A percentile compares a stretch with the other conserved stretches of the same genome.
Evolutionary conservation across 2,888 invertebrate genomes (phyloP).

Genomic region (Oscheius sp.): DNA sequence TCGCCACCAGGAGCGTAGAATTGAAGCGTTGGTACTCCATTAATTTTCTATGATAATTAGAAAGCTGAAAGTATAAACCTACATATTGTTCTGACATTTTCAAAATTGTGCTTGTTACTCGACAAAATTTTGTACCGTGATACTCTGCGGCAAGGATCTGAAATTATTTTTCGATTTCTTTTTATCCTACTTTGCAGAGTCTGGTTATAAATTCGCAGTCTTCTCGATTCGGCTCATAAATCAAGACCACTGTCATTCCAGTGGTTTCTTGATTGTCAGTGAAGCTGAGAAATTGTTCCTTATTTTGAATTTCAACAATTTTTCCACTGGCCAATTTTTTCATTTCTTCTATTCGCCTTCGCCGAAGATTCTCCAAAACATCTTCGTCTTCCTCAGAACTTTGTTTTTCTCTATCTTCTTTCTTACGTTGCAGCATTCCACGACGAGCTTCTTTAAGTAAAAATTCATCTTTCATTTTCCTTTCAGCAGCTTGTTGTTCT

Average conservation of each 20-base stretch:
- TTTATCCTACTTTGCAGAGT: conserved; percentile 32
- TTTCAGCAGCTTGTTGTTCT: conserved; percentile 37
- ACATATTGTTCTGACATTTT: conserved; percentile 49
- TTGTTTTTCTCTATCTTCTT: conserved; percentile 44
- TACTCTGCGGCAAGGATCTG: conserved; percentile 46
- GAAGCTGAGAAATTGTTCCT: conserved; percentile 47
- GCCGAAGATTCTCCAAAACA: conserved; percentile 54
- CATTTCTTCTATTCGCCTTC: conserved; percentile 54
- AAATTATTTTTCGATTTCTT: conserved; percentile 26
- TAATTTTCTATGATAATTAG: conserved; percentile 33
- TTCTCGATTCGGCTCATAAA: conserved; percentile 46
- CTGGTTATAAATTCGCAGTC: conserved; percentile 33
- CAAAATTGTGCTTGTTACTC: conserved; percentile 43
- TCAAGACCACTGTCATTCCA: conserved; percentile 39
- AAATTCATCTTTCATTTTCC: conserved; percentile 32
- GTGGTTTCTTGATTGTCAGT: conserved; percentile 36
- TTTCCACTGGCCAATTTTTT: conserved; percentile 44
- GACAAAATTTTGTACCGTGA: conserved; percentile 39
- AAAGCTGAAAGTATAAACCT: conserved; percentile 12
- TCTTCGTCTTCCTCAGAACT: conserved; percentile 49
- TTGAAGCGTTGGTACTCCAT: conserved; percentile 62
- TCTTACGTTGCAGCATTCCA: conserved; percentile 46
- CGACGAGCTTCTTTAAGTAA: conserved; percentile 40
- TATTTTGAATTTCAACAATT: conserved; percentile 57
- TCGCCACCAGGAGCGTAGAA: conserved; percentile 54